Evolutionary conservation across 2,888 invertebrate species (phyloP).

Genomic region (Mactromeris polynyma): DNA sequence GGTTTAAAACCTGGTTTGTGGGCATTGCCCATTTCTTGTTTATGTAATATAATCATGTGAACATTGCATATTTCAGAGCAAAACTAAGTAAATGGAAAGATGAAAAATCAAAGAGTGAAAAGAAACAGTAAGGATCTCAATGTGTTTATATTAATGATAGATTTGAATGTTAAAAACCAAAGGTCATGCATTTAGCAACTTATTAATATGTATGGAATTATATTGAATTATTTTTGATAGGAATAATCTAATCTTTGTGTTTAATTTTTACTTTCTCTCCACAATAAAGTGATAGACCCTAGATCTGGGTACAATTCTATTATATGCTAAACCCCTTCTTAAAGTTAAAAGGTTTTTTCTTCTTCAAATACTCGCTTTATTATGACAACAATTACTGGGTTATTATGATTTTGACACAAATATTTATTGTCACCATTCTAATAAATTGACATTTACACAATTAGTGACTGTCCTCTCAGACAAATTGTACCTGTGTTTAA

Average conservation of each 20-base stretch:
- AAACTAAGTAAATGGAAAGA: slow-evolving; percentile 51
- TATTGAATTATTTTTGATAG: neutral
- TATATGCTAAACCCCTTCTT: too few relatives aligned
- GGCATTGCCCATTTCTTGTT: too few relatives aligned
- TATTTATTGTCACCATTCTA: too few relatives aligned
- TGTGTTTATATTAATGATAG: neutral
- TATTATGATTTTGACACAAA: too few relatives aligned
- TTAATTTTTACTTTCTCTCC: neutral
- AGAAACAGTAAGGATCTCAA: slow-evolving; percentile 45
- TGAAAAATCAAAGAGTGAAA: slow-evolving; percentile 55
- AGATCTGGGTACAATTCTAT: too few relatives aligned
- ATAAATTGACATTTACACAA: too few relatives aligned
- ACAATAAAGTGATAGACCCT: neutral
- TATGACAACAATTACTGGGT: too few relatives aligned
- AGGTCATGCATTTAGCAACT: neutral
- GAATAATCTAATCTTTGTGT: neutral
- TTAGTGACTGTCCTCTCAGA: too few relatives aligned
- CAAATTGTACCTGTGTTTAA: too few relatives aligned
- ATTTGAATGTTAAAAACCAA: neutral
- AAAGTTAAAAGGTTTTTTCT: too few relatives aligned
- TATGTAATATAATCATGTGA: too few relatives aligned
- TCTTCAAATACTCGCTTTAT: too few relatives aligned
- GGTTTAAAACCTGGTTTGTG: neutral
- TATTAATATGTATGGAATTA: neutral
- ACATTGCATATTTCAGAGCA: slow-evolving; percentile 31